Evolutionary conservation across 1,140 invertebrate species (phyloP), one percentile per base, ranked within the genome.

Genomic region (Pachypeltis micranthus): DNA sequence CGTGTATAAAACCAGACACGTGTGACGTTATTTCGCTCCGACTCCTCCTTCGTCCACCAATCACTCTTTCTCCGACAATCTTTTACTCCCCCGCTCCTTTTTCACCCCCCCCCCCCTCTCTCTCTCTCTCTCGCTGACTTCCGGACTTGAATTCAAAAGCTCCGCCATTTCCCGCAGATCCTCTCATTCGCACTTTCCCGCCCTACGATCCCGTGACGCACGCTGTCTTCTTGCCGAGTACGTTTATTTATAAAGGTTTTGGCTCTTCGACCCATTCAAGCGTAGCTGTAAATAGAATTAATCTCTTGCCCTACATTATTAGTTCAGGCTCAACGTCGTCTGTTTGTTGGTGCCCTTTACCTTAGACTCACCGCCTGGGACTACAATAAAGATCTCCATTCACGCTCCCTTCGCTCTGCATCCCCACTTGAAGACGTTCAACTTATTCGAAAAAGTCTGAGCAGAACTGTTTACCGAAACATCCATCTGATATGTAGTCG

Each of bases 231-330:
- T 51, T 51, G 47, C 47, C 47, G 47, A 21, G 10, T 51, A 3
- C 47, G 21, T 51, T 51, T 51, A 51, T 51, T 51, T 51, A 14
- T 51, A 51, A 51, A 7, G 23, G 47, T 51, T 51, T 51, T 51
- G 47, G 47, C 47, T 51, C 47, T 21, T 51, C 47, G 47, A 51
- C 47, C 47, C 47, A 51, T 51, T 51, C 12, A 51, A 21, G 47
- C 47, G 47, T 51, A 4, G 47, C 47, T 51, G 47, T 51, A 51
- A 51, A 51, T 51, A 51, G 47, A 51, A 51, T 51, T 51, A 51
- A 51, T 51, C 47, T 10, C 21, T 51, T 51, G 47, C 47, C 47
- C 47, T 51, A 51, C 47, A 51, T 51, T 51, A 51, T 51, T 21
- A 4, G 10, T 51, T 14, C 47, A 21, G 23, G 47, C 47, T 51